Conservation (phyloP, 1,140 invertebrate species). For the Prorops nasuta region DNA sequence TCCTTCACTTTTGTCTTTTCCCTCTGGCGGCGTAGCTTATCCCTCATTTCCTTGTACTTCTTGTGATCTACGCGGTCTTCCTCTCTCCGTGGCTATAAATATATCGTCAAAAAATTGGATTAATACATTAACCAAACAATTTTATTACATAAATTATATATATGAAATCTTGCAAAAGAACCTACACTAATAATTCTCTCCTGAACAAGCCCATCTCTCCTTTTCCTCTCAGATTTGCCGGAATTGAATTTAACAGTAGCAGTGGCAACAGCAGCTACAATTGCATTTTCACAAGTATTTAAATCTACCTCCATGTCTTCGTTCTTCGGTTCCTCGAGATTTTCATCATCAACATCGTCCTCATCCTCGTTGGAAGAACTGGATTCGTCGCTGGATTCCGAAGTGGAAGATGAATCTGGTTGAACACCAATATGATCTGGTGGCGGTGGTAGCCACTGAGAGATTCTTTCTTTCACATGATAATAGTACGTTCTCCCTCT, state of each 20-base stretch:
- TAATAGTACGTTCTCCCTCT: slow-evolving; percentile 90
- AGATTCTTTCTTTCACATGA: slow-evolving; percentile 76
- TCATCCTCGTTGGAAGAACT: slow-evolving; percentile 56
- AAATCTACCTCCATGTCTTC: slow-evolving; percentile 31
- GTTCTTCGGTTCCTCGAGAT: slow-evolving; percentile 25
- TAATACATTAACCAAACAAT: neutral
- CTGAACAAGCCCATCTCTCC: slow-evolving; percentile 63
- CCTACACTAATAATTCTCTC: slow-evolving; percentile 71
- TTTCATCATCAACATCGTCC: slow-evolving; percentile 57
- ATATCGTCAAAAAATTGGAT: neutral
- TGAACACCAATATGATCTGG: slow-evolving; percentile 55
- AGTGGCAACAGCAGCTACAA: neutral
- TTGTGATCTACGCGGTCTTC: slow-evolving; percentile 71
- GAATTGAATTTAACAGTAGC: neutral
- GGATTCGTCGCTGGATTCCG: slow-evolving; percentile 55
- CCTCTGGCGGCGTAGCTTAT: slow-evolving; percentile 70
- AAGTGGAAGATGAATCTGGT: slow-evolving; percentile 51
- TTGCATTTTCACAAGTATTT: slow-evolving; percentile 21
- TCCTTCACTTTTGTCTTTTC: slow-evolving; percentile 59
- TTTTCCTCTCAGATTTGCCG: slow-evolving; percentile 29
- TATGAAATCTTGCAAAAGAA: slow-evolving; percentile 23
- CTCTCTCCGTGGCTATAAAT: slow-evolving; percentile 69
- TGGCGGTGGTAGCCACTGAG: slow-evolving; percentile 86
- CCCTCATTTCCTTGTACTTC: slow-evolving; percentile 76
- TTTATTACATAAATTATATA: slow-evolving; percentile 4